Conservation (phyloP, 2,797 vertebrate species). For the Lacerta viridis region DNA sequence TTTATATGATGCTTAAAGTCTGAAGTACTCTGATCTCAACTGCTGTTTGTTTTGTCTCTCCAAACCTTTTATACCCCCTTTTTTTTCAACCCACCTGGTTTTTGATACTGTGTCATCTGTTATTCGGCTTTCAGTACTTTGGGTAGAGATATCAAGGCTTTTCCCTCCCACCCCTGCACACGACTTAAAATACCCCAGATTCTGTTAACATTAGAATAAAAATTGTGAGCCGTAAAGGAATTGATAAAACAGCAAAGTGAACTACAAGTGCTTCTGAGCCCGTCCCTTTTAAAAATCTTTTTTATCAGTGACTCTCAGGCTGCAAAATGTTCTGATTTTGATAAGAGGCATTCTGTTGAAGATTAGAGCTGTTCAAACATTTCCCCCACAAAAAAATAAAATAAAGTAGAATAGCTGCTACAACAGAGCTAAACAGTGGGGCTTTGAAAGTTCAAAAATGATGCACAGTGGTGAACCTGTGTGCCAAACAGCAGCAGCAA, state of each 20-base stretch:
- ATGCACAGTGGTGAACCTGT: constrained; percentile 8
- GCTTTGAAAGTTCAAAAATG: constrained; percentile 37
- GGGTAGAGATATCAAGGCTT: background rate
- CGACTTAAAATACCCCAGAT: background rate
- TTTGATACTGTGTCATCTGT: constrained; percentile 37
- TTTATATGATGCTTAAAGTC: background rate
- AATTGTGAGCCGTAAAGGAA: constrained; percentile 10
- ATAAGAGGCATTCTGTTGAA: constrained; percentile 16
- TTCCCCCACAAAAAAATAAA: background rate
- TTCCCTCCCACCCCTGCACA: too few relatives aligned
- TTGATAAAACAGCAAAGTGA: background rate
- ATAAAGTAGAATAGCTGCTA: background rate
- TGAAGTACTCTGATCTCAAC: constrained; percentile 35
- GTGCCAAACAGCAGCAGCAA: constrained; percentile 19
- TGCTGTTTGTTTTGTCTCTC: constrained; percentile 35
- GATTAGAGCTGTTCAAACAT: constrained; percentile 34
- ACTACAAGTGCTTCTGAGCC: background rate
- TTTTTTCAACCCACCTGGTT: constrained; percentile 48
- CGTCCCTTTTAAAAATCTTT: constrained; percentile 7
- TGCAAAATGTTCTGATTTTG: constrained; percentile 3
- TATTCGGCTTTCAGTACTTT: constrained; percentile 7
- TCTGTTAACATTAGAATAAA: constrained; percentile 30
- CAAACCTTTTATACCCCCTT: background rate
- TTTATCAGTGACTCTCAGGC: background rate
- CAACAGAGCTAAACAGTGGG: constrained; percentile 9